Evolutionary conservation across 2,888 invertebrate genomes (phyloP), one percentile per base, ranked within the genome.

Genomic region (Scelioninae gen. 1): DNA sequence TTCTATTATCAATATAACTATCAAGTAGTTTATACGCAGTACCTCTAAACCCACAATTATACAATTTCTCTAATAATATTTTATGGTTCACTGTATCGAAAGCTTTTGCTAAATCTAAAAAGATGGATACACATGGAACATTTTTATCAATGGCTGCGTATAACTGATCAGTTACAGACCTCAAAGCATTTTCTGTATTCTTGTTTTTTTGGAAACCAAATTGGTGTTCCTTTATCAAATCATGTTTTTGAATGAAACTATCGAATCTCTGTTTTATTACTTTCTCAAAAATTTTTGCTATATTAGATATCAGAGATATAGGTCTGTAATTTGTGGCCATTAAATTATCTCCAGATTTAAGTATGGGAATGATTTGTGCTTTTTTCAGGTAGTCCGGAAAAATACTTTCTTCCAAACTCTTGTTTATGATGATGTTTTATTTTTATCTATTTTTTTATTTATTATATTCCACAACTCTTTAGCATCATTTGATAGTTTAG

Each of bases 361-460:
- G 5, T 4, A 38, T 38, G 5, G 38, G 10, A 5, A 38, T 38
- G 0, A 38, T 6, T 38, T 38, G 1, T 6, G 38, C 38, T 38
- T 38, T 38, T 38, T 38, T 38, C 1, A 38, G 5, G 5, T 38
- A 5, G 10, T 38, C 38, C 0, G 38, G 38, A 4, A 4, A 6
- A 38, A 5, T 1, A 1, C 9, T 10, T 7, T 5, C 5, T 34
- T 34, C 38, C 4, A 38, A 9, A 6, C 38, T 38, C 5, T 38
- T 38, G 38, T 38, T 38, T 38, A 38, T 6, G 5, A 10, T 38
- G n/a, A n/a, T n/a, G n/a, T 34, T 15, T 56, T 56, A 13, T 56
- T 56, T n/a, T 13, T 34, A 7, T 34, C n/a, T 11, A 56, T 34
- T 32, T 34, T 56, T n/a, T 56, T 5, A 56, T 56, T 56, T 34